phyloP scores from a whole-genome alignment of 2,797 vertebrate genomes.

The Anguilla pacifica region DNA sequence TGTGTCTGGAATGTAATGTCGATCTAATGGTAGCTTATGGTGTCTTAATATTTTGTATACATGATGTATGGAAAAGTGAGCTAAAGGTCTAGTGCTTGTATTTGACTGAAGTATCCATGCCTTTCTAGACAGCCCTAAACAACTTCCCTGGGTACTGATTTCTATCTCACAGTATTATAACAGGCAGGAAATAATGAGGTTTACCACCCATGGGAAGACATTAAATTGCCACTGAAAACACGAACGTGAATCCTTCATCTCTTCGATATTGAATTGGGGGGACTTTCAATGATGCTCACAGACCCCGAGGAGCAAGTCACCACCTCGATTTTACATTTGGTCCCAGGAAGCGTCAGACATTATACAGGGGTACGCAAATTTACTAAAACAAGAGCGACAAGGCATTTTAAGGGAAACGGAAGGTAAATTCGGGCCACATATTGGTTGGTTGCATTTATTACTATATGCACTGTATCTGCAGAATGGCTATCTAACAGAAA shows the following conservation, averaged over 20 bases:
- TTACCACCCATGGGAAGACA: background rate
- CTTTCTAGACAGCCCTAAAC: background rate
- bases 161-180: background rate
- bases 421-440: slow-evolving; percentile 31
- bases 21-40: slow-evolving; percentile 28
- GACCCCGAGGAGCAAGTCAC: slow-evolving; percentile 31
- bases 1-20: slow-evolving; percentile 28
- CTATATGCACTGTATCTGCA: slow-evolving; percentile 13
- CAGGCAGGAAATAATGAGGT: background rate
- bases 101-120: slow-evolving; percentile 13
- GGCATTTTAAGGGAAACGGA: slow-evolving; percentile 13
- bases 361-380: slow-evolving; percentile 32
- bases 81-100: slow-evolving; percentile 3
- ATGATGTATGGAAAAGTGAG: slow-evolving; percentile 20
- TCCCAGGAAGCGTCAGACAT: slow-evolving; percentile 51
- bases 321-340: slow-evolving; percentile 44
- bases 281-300: slow-evolving; percentile 33
- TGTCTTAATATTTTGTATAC: slow-evolving; percentile 22
- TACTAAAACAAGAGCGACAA: background rate
- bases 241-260: background rate
- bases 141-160: background rate
- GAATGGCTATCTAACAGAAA: background rate
- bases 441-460: slow-evolving; percentile 23
- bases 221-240: background rate
- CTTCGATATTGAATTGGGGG: slow-evolving; percentile 19